Base-by-base conservation (phyloP, 2,113 vertebrate genomes). In the Hypanus sabinus region DNA sequence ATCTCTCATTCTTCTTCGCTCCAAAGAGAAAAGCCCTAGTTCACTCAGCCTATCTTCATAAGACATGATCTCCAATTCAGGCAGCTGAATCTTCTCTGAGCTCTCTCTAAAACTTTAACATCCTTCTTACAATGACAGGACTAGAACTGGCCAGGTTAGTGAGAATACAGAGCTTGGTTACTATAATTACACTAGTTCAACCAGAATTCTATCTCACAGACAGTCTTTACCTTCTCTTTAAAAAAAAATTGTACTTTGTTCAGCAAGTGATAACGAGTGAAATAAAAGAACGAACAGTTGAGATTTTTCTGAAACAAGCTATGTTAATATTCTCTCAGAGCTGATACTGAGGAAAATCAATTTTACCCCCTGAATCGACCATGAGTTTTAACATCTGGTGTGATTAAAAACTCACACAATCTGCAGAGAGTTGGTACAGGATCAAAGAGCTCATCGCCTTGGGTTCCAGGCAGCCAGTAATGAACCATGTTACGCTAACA, bases 351-450 rank as follows among this genome's bases (percentile, higher is more conserved):
- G 27, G 30, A 30, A 90, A 30, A 68, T 90, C 57, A 65, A 60
- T 90, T 46, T 27, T 68, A 12, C 8, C 5, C 30, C n/a, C 60
- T 68, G 87, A 14, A 90, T 90, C 60, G 8, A 30, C 65, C 87
- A 90, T 18, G 87, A 90, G n/a, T 12, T 65, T 27, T 90, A 30
- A 90, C 87, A 65, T 33, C 24, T 83, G 57, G 12, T 65, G 62
- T 33, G 60, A 90, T 90, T 90, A 90, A 90, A 33, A 90, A 14
- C 87, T 33, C 57, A 30, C 33, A 60, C 62, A 90, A 90, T 60
- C 14, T n/a, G 14, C 55, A 60, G 87, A 2, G 62, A 90, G 18
- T 36, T 27, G 0, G 30, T 60, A 30, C 7, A 12, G 62, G 87
- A 90, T 90, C 27, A 90, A 65, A 90, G 87, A 27, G 60, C 87